Evolutionary conservation across 2,113 vertebrate species (phyloP), one percentile per base, ranked within the genome.

Genomic region (Serilophus lunatus): DNA sequence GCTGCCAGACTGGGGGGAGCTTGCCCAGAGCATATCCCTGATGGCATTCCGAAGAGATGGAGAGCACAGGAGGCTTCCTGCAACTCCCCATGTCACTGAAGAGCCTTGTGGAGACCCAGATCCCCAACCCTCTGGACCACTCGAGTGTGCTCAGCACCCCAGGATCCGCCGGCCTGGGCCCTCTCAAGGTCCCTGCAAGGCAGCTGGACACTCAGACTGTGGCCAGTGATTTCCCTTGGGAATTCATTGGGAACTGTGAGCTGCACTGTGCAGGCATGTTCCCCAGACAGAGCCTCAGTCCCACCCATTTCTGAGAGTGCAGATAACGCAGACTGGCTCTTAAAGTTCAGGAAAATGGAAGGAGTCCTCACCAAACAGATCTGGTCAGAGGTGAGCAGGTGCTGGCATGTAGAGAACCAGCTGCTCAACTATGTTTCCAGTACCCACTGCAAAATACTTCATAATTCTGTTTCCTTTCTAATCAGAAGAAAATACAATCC

Each of bases 171-270:
- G 1, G 45, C 33, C 60, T 13, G 45, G 19, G 15, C 8, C 29
- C 36, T 64, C 29, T n/a, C 4, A 3, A 47, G 8, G n/a, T 24
- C 31, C 44, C 82, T 33, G 12, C 2, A 0, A 14, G 35, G 63
- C 3, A 0, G 7, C 14, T 1, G 1, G 36, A 51, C 2, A 0
- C 57, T 44, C 10, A 6, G 25, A n/a, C 59, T 35, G 61, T 28
- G 33, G 33, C 42, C 9, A 1, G 51, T 8, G 26, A 5, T 25
- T 69, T 42, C 49, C 70, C 28, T 9, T 18, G n/a, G 83, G 75
- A 57, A 56, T 68, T 16, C 14, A 6, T 42, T 0, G 0, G 31
- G 63, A 51, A 1, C 18, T 1, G 7, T 13, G 33, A 1, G 0
- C 8, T 36, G 40, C 25, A 23, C 56, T n/a, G 36, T 1, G 13